Base-by-base conservation (phyloP, 2,797 vertebrate species). In the Anguilla pacifica region DNA sequence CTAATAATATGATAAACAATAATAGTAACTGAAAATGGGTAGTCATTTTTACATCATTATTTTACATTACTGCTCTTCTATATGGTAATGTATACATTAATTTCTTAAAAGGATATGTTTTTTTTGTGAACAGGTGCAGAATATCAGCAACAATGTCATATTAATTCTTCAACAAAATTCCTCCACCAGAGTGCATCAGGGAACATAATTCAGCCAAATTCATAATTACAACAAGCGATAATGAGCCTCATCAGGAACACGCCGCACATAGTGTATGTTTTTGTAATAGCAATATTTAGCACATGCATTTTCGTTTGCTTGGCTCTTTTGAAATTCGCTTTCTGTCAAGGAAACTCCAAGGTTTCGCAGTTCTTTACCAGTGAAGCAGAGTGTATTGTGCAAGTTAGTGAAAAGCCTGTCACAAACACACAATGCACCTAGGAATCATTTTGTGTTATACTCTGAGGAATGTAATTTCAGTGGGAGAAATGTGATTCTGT, bases 1-100 rank as follows among this genome's bases (percentile, higher is more conserved):
- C 28, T 28, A 77, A 61, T 79, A 79, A 13, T 77, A 87, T 53
- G 4, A 57, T 64, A 46, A 51, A 19, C 43, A 70, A 88, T 43
- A 49, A 77, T 28, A 28, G 7, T 39, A 49, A 81, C 49, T 83
- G 79, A 35, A 43, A 72, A 83, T 22, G 35, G 35, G 46, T 28
- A n/a, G 7, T n/a, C 13, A 28, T 67, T 67, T 67, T 11, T 28
- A 70, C 64, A 43, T 17, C 74, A 3, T 28, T 25, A 49, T 49
- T 35, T 81, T 46, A n/a, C n/a, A 2, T 49, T n/a, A 22, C 51
- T 25, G n/a, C 46, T 82, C 13, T 49, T 51, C 25, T 82, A 46
- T 82, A 25, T 82, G 79, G 10, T 82, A 17, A 39, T 77, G 31
- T 43, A 39, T 77, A 43, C 6, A 77, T 77, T 17, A 15, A 43